phyloP scores from a whole-genome alignment of 2,797 vertebrate species.

The Clamator glandarius region DNA sequence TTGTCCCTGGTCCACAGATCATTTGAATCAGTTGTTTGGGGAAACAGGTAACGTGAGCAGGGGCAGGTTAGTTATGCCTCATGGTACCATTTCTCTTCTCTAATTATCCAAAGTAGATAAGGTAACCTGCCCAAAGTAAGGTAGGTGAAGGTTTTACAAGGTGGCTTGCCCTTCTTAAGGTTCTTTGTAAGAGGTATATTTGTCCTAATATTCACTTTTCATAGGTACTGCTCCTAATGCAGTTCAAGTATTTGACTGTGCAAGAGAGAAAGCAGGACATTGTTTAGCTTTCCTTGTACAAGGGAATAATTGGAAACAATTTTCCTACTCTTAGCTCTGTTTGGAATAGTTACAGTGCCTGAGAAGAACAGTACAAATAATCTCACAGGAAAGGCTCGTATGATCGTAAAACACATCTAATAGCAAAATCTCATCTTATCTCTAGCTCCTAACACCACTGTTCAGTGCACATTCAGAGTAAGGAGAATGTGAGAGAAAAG shows the following conservation, averaged over 20 bases:
- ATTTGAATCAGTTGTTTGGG: not conserved
- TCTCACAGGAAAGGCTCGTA: not conserved
- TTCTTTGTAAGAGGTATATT: not conserved
- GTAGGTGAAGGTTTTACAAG: not conserved
- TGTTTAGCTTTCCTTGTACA: not conserved
- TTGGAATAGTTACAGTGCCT: not conserved
- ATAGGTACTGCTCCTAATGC: not conserved
- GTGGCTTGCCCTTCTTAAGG: not conserved
- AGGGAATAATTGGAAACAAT: not conserved
- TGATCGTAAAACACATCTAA: not conserved
- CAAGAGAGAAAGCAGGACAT: not conserved
- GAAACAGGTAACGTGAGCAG: not conserved
- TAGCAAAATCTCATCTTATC: not conserved
- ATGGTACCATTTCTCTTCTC: not conserved
- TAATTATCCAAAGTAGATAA: not conserved
- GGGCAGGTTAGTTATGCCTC: not conserved
- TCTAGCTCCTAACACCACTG: not conserved
- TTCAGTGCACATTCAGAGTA: not conserved
- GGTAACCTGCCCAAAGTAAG: not conserved
- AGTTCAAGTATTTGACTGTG: not conserved
- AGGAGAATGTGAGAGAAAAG: constrained; percentile 23
- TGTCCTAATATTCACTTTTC: not conserved
- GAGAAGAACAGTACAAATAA: not conserved
- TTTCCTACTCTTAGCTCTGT: not conserved
- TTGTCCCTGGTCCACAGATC: not conserved